These are phyloP conservation scores for Ligdia adustata DNA, from an alignment of 2,888 invertebrate genomes.

Conservation along the genomic window DNA sequence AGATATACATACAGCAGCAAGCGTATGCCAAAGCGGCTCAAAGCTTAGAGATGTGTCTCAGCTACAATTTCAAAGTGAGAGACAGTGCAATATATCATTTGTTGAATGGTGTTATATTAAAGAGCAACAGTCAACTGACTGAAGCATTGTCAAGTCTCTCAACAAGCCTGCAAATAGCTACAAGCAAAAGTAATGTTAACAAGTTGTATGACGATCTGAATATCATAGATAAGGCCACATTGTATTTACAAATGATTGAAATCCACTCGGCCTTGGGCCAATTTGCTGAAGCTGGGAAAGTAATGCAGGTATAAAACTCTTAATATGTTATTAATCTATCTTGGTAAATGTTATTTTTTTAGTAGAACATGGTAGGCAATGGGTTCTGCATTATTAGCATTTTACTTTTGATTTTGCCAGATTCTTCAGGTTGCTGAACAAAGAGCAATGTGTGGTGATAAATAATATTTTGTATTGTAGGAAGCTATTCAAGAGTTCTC, in stretches of 20 bases:
- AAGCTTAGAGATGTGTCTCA: conserved; percentile 94
- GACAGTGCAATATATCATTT: conserved; percentile 96
- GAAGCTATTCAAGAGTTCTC: conserved; percentile 88
- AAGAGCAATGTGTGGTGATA: no score
- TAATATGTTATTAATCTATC: neutral
- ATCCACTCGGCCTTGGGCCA: conserved; percentile 88
- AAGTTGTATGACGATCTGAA: conserved; percentile 77
- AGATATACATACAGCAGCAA: conserved; percentile 90
- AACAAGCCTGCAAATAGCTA: conserved; percentile 88
- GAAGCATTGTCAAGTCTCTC: conserved; percentile 90
- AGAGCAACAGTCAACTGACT: conserved; percentile 87
- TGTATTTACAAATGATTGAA: conserved; percentile 94
- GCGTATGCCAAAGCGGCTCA: conserved; percentile 91
- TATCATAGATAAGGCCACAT: conserved; percentile 91
- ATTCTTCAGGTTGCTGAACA: no score
- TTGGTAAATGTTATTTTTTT: neutral
- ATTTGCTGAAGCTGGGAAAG: conserved; percentile 90
- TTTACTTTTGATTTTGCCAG: neutral
- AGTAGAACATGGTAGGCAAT: no score
- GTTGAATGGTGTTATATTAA: conserved; percentile 92
- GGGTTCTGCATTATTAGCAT: neutral
- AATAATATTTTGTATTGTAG: conserved; percentile 42
- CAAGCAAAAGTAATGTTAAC: conserved; percentile 54
- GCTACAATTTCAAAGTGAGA: conserved; percentile 95
- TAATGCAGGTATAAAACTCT: conserved; percentile 87